These are phyloP conservation scores for Pachliopta kotzebuea DNA, from an alignment of 2,888 invertebrate genomes.

Conservation along the genomic window DNA sequence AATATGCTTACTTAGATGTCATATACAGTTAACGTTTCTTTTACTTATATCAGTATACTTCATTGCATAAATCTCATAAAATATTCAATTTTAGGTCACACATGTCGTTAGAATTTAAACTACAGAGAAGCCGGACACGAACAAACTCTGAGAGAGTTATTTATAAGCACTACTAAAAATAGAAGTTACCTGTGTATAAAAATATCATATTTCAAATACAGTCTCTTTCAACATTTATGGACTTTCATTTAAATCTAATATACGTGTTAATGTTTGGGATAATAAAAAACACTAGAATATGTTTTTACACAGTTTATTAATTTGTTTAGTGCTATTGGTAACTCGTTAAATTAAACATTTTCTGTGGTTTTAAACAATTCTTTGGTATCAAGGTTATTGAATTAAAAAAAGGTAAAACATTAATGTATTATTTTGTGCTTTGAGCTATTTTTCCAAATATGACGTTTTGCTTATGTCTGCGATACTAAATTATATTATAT, in stretches of 20 bases:
- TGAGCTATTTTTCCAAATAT: conserved; percentile 6
- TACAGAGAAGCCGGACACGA: conserved; percentile 2
- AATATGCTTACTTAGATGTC: not conserved
- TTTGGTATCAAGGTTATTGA: not conserved
- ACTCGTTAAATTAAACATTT: conserved; percentile 1
- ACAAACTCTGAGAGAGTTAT: not conserved
- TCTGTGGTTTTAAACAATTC: not conserved
- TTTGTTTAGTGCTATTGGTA: not conserved
- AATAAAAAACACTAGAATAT: too few species aligned
- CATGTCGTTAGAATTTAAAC: conserved; percentile 18
- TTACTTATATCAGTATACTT: conserved; percentile 22
- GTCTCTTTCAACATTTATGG: too few species aligned
- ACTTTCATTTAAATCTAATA: too few species aligned
- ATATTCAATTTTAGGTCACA: conserved; percentile 36
- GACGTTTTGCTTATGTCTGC: not conserved
- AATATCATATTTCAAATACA: not conserved
- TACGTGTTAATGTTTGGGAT: too few species aligned
- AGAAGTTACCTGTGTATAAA: not conserved
- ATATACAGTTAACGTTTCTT: not conserved
- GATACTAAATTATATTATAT: conserved; percentile 4
- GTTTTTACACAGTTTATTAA: not conserved
- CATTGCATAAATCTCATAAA: conserved; percentile 23
- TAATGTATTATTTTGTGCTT: conserved; percentile 27
- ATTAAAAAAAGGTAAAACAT: conserved; percentile 2
- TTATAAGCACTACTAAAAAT: conserved; percentile 1